These are phyloP conservation scores for Chionis minor DNA, from an alignment of 2,113 vertebrate species.

Conservation along the genomic window DNA sequence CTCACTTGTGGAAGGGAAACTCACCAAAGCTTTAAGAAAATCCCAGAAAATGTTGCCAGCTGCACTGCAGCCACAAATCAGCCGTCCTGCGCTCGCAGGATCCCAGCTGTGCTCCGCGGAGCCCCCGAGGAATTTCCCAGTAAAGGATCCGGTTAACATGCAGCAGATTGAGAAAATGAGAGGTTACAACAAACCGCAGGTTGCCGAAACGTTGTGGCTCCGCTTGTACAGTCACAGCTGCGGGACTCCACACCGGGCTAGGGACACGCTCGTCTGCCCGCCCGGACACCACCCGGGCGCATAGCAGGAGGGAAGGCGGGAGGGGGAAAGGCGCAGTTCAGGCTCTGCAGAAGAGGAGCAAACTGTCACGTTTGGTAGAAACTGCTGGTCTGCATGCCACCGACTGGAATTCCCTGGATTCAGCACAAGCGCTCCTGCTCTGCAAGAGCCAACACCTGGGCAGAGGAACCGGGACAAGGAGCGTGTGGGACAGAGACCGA, in stretches of 20 bases:
- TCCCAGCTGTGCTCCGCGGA: neutral
- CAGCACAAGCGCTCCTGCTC: neutral
- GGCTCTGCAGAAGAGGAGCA: neutral
- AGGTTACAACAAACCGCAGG: neutral
- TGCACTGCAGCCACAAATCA: neutral
- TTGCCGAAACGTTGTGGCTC: neutral
- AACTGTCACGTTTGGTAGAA: neutral
- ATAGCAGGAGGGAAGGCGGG: neutral
- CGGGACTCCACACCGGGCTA: neutral
- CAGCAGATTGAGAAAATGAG: neutral
- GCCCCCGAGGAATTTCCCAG: neutral
- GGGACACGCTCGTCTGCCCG: neutral
- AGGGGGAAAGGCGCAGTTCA: neutral
- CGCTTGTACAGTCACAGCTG: neutral
- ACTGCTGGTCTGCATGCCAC: neutral
- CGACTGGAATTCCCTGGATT: neutral
- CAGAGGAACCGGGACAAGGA: neutral
- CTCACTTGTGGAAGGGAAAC: conserved; percentile 44
- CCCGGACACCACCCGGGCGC: fast-evolving
- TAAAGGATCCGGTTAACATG: neutral
- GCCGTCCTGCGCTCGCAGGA: neutral
- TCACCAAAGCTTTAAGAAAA: conserved; percentile 51
- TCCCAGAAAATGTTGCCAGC: neutral
- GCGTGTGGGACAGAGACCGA: neutral
- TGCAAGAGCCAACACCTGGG: neutral